Evolutionary conservation across 2,113 vertebrate species (phyloP), one percentile per base, ranked within the genome.

Genomic region (Plecturocebus donacophilus): DNA sequence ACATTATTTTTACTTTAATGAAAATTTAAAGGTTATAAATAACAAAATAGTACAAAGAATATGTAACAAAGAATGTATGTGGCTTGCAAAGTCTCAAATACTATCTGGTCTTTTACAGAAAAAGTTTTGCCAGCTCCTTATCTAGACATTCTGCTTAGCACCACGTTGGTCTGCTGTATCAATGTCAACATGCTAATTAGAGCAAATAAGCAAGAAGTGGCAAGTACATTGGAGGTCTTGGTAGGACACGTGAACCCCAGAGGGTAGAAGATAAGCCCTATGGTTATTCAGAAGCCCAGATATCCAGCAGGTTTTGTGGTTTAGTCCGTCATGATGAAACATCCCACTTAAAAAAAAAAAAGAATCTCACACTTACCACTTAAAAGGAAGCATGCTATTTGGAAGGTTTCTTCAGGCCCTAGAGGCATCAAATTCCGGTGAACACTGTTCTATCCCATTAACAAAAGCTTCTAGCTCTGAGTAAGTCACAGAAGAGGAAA

Each of bases 201-300:
- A 58, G 42, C 52, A 49, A 71, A 47, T 35, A 47, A 71, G 0
- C 11, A 10, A 8, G 20, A 27, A 45, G 73, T 13, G 14, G 16
- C 64, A 17, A 61, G 52, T 1, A 9, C 17, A 25, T 0, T 17
- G 23, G 19, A 40, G 7, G 21, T 1, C 10, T 13, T 17, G 19
- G 58, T 5, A 54, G 35, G 75, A 58, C 32, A 12, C 6, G 0
- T 19, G 40, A 17, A 13, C 10, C 21, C 14, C 21, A 20, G 40
- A 47, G n/a, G 47, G 23, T 13, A 42, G 8, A 9, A 40, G 30
- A 6, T n/a, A 13, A 73, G 32, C 20, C 47, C 47, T 27, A 3
- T 17, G 14, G 25, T 21, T 47, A 40, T 77, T 77, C 30, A 32
- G 42, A 14, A 77, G 8, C 13, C 27, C 17, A 16, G 30, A 32